Base-by-base conservation (phyloP, 2,113 vertebrate genomes). In the Nycticorax nycticorax region DNA sequence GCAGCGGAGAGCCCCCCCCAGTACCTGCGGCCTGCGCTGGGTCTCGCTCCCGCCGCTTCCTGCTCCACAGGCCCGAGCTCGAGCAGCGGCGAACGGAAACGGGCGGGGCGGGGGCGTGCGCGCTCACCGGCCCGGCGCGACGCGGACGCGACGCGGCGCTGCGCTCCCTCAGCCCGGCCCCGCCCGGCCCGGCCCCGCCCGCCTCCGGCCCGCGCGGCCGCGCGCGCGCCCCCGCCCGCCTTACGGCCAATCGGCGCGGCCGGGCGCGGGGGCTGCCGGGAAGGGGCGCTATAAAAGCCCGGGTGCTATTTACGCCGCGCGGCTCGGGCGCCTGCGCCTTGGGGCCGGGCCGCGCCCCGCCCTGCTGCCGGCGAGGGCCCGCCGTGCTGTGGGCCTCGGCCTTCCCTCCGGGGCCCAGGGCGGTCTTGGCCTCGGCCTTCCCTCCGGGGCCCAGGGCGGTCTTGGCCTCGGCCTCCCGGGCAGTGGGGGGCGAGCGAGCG, bases 291-390 rank as follows among this genome's bases (percentile, higher is more conserved):
- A 95, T 96, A 96, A 93, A 96, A 91, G 4, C 15, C 37, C 2
- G 24, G 33, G 95, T 92, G 88, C 95, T 96, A 96, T 96, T 96
- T 96, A 95, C 93, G 89, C 85, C 73, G 53, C 19, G 33, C 3
- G 13, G 63, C 14, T 3, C 7, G 57, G 5, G 52, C 0, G 0
- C 3, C 2, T 5, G 53, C 2, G 39, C 1, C 0, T 35, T 5
- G 10, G 20, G 1, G 23, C 0, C 5, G 10, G 48, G 37, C 13
- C 9, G 33, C 8, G 33, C 1, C 4, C 4, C 37, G 45, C 1
- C 4, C 4, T 9, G 45, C 2, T 1, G 64, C 9, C 5, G 32
- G 15, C 9, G 10, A 12, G 32, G 45, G 35, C 50, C 50, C n/a
- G n/a, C n/a, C n/a, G n/a, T n/a, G n/a, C n/a, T n/a, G n/a, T n/a